Base-by-base conservation (phyloP, 2,888 invertebrate species). In the Cerastoderma edule region DNA sequence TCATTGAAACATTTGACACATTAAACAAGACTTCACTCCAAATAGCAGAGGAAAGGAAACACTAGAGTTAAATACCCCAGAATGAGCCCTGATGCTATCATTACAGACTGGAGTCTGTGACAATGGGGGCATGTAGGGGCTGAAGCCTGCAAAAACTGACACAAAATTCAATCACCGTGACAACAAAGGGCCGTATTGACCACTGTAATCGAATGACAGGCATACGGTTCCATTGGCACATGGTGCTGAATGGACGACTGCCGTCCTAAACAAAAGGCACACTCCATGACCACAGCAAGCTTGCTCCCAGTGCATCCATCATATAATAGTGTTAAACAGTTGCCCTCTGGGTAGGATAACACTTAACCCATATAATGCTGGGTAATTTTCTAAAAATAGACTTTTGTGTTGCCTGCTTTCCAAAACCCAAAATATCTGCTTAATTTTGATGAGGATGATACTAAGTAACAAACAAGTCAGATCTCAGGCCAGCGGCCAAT, bases 61-160 rank as follows among this genome's bases (percentile, higher is more conserved):
- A n/a, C n/a, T n/a, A 2, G 19, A 19, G 56, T 28, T 56, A 30
- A n/a, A 39, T 10, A 27, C 19, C 39, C 27, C 22, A 27, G 19
- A 33, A 24, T 60, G 35, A 60, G n/a, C 60, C 60, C 60, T 33
- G 33, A 33, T 35, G 35, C 27, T n/a, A 60, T 60, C 33, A 39
- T n/a, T 60, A 60, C 10, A 60, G 35, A 60, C 22, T 39, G 24
- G 60, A 22, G 24, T 24, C 24, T 24, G 2, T 35, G 39, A 60
- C 60, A 60, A 60, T 56, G n/a, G n/a, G n/a, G n/a, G n/a, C n/a
- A n/a, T n/a, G n/a, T n/a, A 60, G 60, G 60, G 22, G 60, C n/a
- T 39, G 39, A 60, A 60, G 60, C 39, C 60, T 33, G 33, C 60
- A 60, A 60, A 60, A 60, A 35, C 39, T 60, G 60, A 39, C 60